A percentile compares a stretch with the other conserved stretches of the same genome.
These are phyloP conservation scores for Psylliodes chrysocephalus DNA, from an alignment of 2,888 invertebrate species.

Conservation along the genomic window DNA sequence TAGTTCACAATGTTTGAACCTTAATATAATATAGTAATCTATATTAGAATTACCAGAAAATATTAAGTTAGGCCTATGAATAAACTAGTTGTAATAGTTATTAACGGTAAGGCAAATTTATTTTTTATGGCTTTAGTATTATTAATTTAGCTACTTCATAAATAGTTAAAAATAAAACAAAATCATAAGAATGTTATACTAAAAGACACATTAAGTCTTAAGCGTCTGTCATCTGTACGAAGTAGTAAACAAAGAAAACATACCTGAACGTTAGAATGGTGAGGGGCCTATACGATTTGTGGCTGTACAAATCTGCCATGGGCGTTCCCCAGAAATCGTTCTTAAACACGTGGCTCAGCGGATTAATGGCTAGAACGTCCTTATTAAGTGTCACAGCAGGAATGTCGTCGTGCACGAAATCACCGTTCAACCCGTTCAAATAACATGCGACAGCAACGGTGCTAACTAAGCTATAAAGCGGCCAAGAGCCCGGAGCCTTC, in stretches of 20 bases:
- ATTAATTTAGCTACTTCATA: too few species aligned
- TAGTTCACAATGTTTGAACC: too few species aligned
- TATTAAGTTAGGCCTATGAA: too few species aligned
- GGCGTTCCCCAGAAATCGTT: conserved; percentile 94
- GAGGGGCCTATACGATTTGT: conserved; percentile 88
- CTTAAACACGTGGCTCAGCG: conserved; percentile 72
- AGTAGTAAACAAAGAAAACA: conserved; percentile 63
- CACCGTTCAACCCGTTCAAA: conserved; percentile 78
- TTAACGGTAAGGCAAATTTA: too few species aligned
- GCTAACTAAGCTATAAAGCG: conserved; percentile 50
- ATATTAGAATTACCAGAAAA: too few species aligned
- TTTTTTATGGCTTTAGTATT: too few species aligned
- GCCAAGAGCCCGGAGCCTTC: conserved; percentile 26
- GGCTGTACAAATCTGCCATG: conserved; percentile 83
- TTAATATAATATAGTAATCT: too few species aligned
- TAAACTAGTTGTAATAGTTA: too few species aligned
- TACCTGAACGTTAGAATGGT: conserved; percentile 87
- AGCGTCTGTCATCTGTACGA: too few species aligned
- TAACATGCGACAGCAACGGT: conserved; percentile 77
- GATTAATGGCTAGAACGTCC: conserved; percentile 78
- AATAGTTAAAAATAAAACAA: too few species aligned
- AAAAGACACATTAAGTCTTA: too few species aligned
- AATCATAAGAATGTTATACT: too few species aligned
- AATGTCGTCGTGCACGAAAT: conserved; percentile 90
- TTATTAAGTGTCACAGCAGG: conserved; percentile 84